Conservation (phyloP, 2,888 invertebrate genomes). For the Drosophila pseudotalamancana region DNA sequence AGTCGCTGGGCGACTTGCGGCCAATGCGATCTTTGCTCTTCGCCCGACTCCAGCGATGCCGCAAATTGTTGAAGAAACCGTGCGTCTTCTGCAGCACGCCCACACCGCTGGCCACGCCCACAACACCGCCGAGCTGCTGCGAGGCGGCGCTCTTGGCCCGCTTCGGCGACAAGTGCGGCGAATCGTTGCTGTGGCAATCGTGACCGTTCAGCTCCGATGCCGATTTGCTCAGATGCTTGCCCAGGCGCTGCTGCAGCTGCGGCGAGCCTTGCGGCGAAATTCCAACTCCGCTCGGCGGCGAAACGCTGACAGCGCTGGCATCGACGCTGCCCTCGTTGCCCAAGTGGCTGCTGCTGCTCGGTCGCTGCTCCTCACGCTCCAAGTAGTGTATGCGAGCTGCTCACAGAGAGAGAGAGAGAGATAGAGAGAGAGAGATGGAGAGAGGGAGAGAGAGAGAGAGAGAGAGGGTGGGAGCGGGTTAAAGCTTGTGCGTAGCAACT, state of each 20-base stretch:
- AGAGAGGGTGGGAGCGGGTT: not conserved
- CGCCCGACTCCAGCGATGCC: slow-evolving; percentile 92
- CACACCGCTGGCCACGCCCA: slow-evolving; percentile 83
- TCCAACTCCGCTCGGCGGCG: slow-evolving; percentile 58
- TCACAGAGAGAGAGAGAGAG: not conserved
- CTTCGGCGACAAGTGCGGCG: slow-evolving; percentile 85
- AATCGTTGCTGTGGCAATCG: slow-evolving; percentile 85
- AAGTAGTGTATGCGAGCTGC: slow-evolving; percentile 80
- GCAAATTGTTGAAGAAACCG: slow-evolving; percentile 92
- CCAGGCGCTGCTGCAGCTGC: slow-evolving; percentile 81
- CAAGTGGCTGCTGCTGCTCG: slow-evolving; percentile 48
- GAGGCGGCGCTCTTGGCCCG: slow-evolving; percentile 84
- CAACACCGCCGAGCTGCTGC: slow-evolving; percentile 84
- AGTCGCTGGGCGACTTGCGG: slow-evolving; percentile 86
- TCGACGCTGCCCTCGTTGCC: slow-evolving; percentile 44
- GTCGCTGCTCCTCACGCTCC: slow-evolving; percentile 63
- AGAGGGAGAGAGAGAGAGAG: too few relatives aligned
- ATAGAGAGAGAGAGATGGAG: not conserved
- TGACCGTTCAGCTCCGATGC: slow-evolving; percentile 91
- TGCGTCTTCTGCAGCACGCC: slow-evolving; percentile 91
- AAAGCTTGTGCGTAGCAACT: slow-evolving; percentile 33
- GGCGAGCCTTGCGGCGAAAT: slow-evolving; percentile 79
- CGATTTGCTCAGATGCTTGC: slow-evolving; percentile 91
- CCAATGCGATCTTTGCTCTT: slow-evolving; percentile 88
- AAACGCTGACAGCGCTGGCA: slow-evolving; percentile 41